Evolutionary conservation across 2,888 invertebrate genomes (phyloP).

Genomic region (Eulithis prunata): DNA sequence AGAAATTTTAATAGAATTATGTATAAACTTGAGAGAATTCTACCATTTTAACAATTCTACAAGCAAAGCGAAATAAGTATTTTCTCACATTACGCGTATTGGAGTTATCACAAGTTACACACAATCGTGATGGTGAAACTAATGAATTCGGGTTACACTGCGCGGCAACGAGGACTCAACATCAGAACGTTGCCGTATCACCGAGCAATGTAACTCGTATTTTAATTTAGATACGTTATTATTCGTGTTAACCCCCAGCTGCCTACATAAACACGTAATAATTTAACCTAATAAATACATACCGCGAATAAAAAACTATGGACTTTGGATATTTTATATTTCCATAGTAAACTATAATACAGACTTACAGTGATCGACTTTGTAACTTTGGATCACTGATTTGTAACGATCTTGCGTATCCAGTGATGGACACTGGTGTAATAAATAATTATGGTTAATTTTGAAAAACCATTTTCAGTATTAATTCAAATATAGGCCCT

Average conservation of each 20-base stretch:
- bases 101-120: too few relatives aligned
- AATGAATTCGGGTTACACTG: too few relatives aligned
- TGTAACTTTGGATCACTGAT: conserved; percentile 16
- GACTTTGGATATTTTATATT: conserved; percentile 32
- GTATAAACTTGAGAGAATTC: not conserved
- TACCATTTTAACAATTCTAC: conserved; percentile 1
- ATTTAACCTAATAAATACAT: not conserved
- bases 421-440: not conserved
- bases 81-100: too few relatives aligned
- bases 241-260: not conserved
- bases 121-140: too few relatives aligned
- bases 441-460: too few relatives aligned
- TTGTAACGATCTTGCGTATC: not conserved
- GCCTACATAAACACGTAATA: not conserved
- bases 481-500: too few relatives aligned
- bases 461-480: too few relatives aligned
- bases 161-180: too few relatives aligned
- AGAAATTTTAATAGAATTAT: too few relatives aligned
- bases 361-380: conserved; percentile 16
- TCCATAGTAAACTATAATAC: conserved; percentile 27
- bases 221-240: too few relatives aligned
- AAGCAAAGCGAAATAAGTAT: not conserved
- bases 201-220: too few relatives aligned
- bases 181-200: too few relatives aligned
- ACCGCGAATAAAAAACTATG: conserved; percentile 17